phyloP scores from a whole-genome alignment of 2,113 vertebrate genomes.

The Callopanchax toddi region DNA sequence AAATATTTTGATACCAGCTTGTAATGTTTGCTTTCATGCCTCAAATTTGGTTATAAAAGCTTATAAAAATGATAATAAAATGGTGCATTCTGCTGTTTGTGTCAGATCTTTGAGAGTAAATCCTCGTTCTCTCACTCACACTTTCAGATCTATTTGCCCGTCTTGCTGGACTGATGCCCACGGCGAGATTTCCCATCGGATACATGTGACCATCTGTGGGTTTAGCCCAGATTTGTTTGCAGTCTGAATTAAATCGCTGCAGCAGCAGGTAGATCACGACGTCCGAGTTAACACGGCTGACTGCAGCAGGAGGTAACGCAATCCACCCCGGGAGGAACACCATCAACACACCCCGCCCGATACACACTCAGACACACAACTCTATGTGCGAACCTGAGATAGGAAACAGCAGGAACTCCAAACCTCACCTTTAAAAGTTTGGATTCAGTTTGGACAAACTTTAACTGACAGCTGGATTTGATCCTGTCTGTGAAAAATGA shows the following conservation, averaged over 20 bases:
- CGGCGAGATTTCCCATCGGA: conserved; percentile 61
- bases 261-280: conserved; percentile 48
- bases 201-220: conserved; percentile 58
- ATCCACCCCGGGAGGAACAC: conserved; percentile 8
- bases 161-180: conserved; percentile 39
- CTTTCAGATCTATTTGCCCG: conserved; percentile 19
- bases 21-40: no score
- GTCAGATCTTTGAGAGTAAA: no score
- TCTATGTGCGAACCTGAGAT: neutral
- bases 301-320: conserved; percentile 19
- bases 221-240: conserved; percentile 45
- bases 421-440: neutral
- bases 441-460: neutral
- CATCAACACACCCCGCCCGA: neutral
- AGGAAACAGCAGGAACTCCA: conserved; percentile 4
- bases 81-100: no score
- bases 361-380: neutral
- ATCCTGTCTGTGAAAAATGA: no score
- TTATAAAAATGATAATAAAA: no score
- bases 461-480: no score
- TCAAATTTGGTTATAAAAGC: no score
- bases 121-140: neutral
- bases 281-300: conserved; percentile 27
- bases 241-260: conserved; percentile 53
- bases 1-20: no score